Evolutionary conservation across 2,113 vertebrate species (phyloP), one percentile per base, ranked within the genome.

Genomic region (Odobenus rosmarus): DNA sequence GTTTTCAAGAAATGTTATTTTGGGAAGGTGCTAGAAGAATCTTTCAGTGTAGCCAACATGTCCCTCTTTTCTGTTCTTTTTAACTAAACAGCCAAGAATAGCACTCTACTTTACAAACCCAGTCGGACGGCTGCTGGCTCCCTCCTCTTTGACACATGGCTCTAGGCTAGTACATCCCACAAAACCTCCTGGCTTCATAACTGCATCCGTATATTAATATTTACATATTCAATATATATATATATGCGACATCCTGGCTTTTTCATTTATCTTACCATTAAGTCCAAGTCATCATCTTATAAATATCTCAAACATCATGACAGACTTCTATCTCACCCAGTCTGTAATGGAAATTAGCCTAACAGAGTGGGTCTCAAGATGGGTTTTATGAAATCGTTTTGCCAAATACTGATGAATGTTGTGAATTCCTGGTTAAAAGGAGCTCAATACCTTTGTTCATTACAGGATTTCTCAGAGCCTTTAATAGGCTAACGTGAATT

Each of bases 1-100:
- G 7, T n/a, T 95, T 87, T 92, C 46, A 95, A 87, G 42, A 92
- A 71, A 61, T 86, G 33, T 59, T 59, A 71, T 61, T 90, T 90
- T 80, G 51, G 31, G 51, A 91, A 86, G 61, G 24, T 80, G 81
- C 72, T 79, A 61, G 81, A 80, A 91, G 33, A 84, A 86, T 86
- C 61, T 90, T 61, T 90, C 36, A 26, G 4, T 46, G 26, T 91
- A 61, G 39, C 5, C 51, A 77, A 79, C 6, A 39, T 61, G 88
- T 80, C 33, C 31, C 49, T 80, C 18, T 23, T 79, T 59, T 46
- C 42, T 55, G 36, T 28, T 81, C n/a, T 8, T 46, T 89, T 36
- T 80, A 93, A 80, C 24, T 19, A 53, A 79, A 86, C 9, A 51
- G 51, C 51, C 14, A 3, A 80, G 33, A 12, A 49, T 18, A 49